Evolutionary conservation across 1,140 invertebrate species (phyloP).

Genomic region (Rhopalosiphum maidis): DNA sequence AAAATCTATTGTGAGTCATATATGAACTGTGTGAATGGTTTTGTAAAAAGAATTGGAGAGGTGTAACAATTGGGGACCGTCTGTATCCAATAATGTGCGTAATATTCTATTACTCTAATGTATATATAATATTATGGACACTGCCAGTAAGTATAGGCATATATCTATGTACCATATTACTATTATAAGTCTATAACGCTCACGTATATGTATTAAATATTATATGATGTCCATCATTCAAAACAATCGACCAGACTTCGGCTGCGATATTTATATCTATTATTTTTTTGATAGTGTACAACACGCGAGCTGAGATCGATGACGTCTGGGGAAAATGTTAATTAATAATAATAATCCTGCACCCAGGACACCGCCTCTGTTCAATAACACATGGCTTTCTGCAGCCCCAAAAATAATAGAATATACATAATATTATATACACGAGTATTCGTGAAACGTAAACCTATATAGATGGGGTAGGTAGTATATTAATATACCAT

Average conservation of each 20-base stretch:
- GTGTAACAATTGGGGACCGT: neutral
- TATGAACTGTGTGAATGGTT: neutral
- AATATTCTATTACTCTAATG: neutral
- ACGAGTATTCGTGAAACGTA: neutral
- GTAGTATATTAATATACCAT: neutral
- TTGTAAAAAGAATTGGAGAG: neutral
- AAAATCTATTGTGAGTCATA: neutral
- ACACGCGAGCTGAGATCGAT: slow-evolving; percentile 22
- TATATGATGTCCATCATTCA: neutral
- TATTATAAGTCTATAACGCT: too few relatives aligned
- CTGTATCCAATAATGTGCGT: neutral
- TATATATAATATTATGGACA: neutral
- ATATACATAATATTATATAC: neutral
- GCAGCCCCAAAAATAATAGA: neutral
- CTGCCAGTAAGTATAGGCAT: too few relatives aligned
- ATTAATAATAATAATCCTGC: slow-evolving; percentile 31
- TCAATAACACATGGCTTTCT: slow-evolving; percentile 27
- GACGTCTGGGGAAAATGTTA: slow-evolving; percentile 33
- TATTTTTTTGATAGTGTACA: neutral
- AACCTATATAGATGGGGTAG: neutral
- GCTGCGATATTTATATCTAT: slow-evolving; percentile 5
- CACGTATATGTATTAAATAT: neutral
- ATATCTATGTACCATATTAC: too few relatives aligned
- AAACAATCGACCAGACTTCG: neutral
- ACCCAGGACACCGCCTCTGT: slow-evolving; percentile 2